These are phyloP conservation scores for Ovibos moschatus DNA, from an alignment of 2,113 vertebrate genomes.

Conservation along the genomic window DNA sequence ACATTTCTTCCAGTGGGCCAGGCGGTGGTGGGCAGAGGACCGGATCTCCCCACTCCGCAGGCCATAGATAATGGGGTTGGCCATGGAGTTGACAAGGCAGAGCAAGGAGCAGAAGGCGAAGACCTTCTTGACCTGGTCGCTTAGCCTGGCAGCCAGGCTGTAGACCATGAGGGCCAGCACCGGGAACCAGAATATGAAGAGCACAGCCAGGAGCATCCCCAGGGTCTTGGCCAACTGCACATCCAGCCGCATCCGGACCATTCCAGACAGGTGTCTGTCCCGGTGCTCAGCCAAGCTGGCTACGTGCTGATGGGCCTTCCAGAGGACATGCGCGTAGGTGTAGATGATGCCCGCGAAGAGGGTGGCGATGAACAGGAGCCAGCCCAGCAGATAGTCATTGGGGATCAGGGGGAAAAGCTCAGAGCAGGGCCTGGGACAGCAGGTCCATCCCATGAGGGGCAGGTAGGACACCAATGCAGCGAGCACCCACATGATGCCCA, in stretches of 20 bases:
- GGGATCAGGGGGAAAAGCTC: conserved; percentile 89
- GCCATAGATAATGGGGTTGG: conserved; percentile 93
- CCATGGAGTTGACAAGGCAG: conserved; percentile 91
- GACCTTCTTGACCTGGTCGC: conserved; percentile 75
- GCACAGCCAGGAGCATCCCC: conserved; percentile 87
- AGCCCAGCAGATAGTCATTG: conserved; percentile 83
- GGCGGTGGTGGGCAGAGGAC: conserved; percentile 63
- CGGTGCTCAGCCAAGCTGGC: conserved; percentile 82
- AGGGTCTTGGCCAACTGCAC: conserved; percentile 91
- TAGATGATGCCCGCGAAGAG: conserved; percentile 86
- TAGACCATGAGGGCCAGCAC: conserved; percentile 87
- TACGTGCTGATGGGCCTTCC: conserved; percentile 89
- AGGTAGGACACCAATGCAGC: conserved; percentile 84
- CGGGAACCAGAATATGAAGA: conserved; percentile 90
- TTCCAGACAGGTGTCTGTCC: conserved; percentile 63
- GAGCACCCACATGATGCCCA: conserved; percentile 85
- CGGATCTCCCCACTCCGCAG: conserved; percentile 88
- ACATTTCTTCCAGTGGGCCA: conserved; percentile 53
- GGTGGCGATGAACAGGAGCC: conserved; percentile 82
- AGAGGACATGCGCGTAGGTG: conserved; percentile 87
- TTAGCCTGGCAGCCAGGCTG: conserved; percentile 81
- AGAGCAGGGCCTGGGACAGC: conserved; percentile 85
- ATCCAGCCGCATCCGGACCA: conserved; percentile 88
- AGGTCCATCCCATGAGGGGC: conserved; percentile 94
- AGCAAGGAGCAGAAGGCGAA: conserved; percentile 95